Evolutionary conservation across 1,140 invertebrate genomes (phyloP).

Genomic region (Heliconius hermathena): DNA sequence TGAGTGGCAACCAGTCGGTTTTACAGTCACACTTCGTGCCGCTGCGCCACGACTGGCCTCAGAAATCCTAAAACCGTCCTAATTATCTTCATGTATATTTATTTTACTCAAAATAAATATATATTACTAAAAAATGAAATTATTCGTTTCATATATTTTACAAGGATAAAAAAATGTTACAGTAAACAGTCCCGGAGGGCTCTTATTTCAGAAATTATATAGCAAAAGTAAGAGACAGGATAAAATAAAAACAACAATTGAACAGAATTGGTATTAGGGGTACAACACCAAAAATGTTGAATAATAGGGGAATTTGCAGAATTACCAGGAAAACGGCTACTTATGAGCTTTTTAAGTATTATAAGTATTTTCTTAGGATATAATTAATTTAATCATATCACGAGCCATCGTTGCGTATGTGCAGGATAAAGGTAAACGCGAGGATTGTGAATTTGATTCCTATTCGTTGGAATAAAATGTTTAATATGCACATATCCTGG

Average conservation of each 20-base stretch:
- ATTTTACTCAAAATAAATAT: too few species aligned
- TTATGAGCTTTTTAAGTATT: not conserved
- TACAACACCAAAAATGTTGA: constrained; percentile 30
- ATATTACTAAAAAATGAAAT: not conserved
- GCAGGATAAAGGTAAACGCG: too few species aligned
- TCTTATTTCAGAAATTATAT: constrained; percentile 43
- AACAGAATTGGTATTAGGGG: constrained; percentile 38
- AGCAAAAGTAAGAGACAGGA: constrained; percentile 23
- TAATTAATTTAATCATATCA: too few species aligned
- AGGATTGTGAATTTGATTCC: too few species aligned
- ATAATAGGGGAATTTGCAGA: not conserved
- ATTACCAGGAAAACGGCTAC: not conserved
- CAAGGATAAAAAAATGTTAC: constrained; percentile 22
- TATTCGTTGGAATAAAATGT: not conserved
- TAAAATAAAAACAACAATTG: constrained; percentile 42
- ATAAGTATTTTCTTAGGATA: not conserved
- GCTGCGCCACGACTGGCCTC: too few species aligned
- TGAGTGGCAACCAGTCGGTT: too few species aligned
- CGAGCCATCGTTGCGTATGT: too few species aligned
- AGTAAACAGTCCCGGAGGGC: constrained; percentile 24
- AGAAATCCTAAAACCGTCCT: too few species aligned
- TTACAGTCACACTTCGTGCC: too few species aligned
- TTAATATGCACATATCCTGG: not conserved
- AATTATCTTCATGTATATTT: too few species aligned
- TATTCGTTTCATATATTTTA: not conserved